Base-by-base conservation (phyloP, 2,797 vertebrate genomes). In the Pelochelys cantorii region DNA sequence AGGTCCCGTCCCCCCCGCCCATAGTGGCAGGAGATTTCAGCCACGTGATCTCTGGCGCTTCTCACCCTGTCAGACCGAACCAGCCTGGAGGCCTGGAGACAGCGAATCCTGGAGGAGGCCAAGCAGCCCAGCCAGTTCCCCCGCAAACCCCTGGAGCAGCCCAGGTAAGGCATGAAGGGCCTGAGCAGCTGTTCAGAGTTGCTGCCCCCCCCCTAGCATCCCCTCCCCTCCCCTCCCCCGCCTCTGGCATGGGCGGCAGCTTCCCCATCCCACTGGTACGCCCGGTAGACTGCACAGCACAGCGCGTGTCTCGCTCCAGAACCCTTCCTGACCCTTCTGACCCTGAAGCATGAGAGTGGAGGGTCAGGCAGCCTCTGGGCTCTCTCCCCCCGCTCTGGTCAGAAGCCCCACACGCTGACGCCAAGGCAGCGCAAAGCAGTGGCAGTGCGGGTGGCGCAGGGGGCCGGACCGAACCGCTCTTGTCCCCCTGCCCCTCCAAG, bases 1-100 rank as follows among this genome's bases (percentile, higher is more conserved):
- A 77, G 10, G n/a, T 48, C 65, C 55, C 14, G 42, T n/a, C 52
- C 25, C 37, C 17, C 14, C 37, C 20, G 17, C 31, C 17, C 20
- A 42, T 2, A 42, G 42, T 17, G 65, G 25, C 4, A 29, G 52
- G 48, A 27, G 27, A 52, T 27, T 53, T 42, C 14, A 56, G 59
- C 27, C 34, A 81, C 29, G 29, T n/a, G 37, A 53, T 53, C 54
- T 4, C 5, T 27, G 15, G 48, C 25, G 60, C 9, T 53, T 57
- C 25, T 42, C 86, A 37, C 62, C 75, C 29, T 11, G 5, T 4
- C 56, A 97, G 96, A 96, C 53, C 20, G 34, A 2, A 60, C 14
- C 2, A 23, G 4, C 37, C 87, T 97, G 52, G 96, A 97, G 25
- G 93, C 95, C 12, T 95, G 95, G 75, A 95, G 91, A 93, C 95